Evolutionary conservation across 1,140 invertebrate species (phyloP).

Genomic region (Ylistrum balloti): DNA sequence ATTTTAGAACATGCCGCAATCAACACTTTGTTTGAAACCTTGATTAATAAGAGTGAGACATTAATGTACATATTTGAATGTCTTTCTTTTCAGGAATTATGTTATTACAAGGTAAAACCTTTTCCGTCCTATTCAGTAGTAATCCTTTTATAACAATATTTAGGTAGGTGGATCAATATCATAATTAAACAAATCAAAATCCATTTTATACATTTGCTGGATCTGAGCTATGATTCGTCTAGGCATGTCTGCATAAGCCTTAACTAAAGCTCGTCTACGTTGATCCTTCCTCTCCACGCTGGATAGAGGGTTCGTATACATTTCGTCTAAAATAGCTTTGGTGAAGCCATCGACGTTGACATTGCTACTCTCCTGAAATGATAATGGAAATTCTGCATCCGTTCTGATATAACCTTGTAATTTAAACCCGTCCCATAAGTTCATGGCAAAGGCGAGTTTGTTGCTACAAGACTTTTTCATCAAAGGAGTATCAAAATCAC

Average conservation of each 20-base stretch:
- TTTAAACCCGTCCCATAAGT: not conserved
- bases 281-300: not conserved
- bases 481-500: not conserved
- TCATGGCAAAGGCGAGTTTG: not conserved
- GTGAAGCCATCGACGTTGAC: not conserved
- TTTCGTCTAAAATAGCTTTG: not conserved
- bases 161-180: conserved; percentile 17
- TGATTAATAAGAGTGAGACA: too few relatives aligned
- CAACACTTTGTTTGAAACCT: too few relatives aligned
- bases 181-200: conserved; percentile 46
- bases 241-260: not conserved
- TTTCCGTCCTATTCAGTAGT: too few relatives aligned
- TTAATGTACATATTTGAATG: too few relatives aligned
- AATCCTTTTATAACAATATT: too few relatives aligned
- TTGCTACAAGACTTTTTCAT: not conserved
- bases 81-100: too few relatives aligned
- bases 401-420: not conserved
- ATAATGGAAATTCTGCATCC: not conserved
- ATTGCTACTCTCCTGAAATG: not conserved
- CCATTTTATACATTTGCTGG: conserved; percentile 46
- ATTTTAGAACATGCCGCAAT: too few relatives aligned
- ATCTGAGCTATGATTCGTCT: conserved; percentile 29
- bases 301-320: not conserved
- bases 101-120: too few relatives aligned
- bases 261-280: not conserved